phyloP scores from a whole-genome alignment of 2,888 invertebrate genomes.

The Tribolium freemani region DNA sequence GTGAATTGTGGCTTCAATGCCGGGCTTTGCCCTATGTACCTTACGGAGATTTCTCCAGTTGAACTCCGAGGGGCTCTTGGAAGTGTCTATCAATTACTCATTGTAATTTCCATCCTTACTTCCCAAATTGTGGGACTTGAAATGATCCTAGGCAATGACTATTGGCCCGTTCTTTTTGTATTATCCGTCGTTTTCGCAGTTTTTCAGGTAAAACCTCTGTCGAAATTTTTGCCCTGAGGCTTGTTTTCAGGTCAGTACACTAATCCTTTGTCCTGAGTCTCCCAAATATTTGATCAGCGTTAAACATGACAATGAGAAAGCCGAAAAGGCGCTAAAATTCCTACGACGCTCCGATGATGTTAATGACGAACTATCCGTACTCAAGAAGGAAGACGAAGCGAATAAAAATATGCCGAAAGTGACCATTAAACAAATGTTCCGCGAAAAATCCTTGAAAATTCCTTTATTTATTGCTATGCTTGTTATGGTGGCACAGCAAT shows the following conservation, averaged over 20 bases:
- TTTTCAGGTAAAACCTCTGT: constrained; percentile 65
- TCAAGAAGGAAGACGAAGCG: constrained; percentile 73
- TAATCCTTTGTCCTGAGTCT: constrained; percentile 88
- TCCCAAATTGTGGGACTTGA: constrained; percentile 83
- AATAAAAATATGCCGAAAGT: constrained; percentile 76
- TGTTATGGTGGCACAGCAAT: constrained; percentile 90
- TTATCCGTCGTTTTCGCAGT: constrained; percentile 81
- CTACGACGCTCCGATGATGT: constrained; percentile 83
- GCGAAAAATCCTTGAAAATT: constrained; percentile 79
- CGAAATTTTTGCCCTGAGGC: not conserved
- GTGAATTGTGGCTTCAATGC: constrained; percentile 88
- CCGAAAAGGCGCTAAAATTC: constrained; percentile 83
- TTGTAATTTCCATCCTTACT: constrained; percentile 87
- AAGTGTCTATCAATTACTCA: constrained; percentile 89
- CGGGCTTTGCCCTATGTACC: constrained; percentile 88
- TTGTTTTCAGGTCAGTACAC: constrained; percentile 71
- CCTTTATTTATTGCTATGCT: constrained; percentile 85
- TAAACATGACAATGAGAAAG: constrained; percentile 78
- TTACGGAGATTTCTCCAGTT: constrained; percentile 89
- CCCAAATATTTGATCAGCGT: constrained; percentile 82
- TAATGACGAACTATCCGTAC: constrained; percentile 87
- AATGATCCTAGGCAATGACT: constrained; percentile 78
- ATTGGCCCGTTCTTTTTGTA: constrained; percentile 84
- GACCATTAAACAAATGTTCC: constrained; percentile 79
- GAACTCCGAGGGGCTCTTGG: constrained; percentile 88